Base-by-base conservation (phyloP, 92 coral and sea anemone species). In the Anthopleura xanthogrammica region DNA sequence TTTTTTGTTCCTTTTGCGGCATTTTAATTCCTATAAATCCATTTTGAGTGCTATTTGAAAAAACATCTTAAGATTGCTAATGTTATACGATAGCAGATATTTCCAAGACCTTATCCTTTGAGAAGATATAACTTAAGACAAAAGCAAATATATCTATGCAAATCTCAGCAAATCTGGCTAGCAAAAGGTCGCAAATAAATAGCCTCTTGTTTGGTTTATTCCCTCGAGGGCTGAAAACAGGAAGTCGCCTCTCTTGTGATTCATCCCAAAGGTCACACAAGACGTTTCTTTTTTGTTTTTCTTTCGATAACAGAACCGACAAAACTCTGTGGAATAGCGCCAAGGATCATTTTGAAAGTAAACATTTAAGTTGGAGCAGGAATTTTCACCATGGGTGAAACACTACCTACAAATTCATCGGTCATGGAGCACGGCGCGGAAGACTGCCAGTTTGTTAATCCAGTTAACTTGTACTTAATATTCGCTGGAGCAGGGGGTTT, bases 401-500 rank as follows among this genome's bases (percentile, higher is more conserved):
- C 41, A 13, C 54, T 46, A 20, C 41, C 60, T 43, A 20, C 62
- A 41, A 68, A 70, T 75, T 43, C 77, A 48, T 81, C 74, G 29
- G 82, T 41, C 72, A 79, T 79, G 72, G 82, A 79, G 42, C 62
- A 48, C 42, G 24, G 66, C 9, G 41, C 52, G 0, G 13, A 60
- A 14, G 41, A 76, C 41, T 85, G 91, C 54, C 75, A 85, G 14
- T 89, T 89, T 82, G 77, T 79, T 29, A 89, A 80, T 24, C 87
- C 93, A 12, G 87, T 93, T 73, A 91, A 91, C 80, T 66, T 89
- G 62, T 93, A 82, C 75, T 81, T 93, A 66, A 66, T 85, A 23
- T 79, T 87, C 14, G 84, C 79, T 23, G 95, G 93, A 40, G 73
- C 79, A 52, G 80, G 83, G 7, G 95, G 95, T 40, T 74, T 93